Conservation (phyloP, 2,113 vertebrate species). For the Gnathonemus longibarbis region DNA sequence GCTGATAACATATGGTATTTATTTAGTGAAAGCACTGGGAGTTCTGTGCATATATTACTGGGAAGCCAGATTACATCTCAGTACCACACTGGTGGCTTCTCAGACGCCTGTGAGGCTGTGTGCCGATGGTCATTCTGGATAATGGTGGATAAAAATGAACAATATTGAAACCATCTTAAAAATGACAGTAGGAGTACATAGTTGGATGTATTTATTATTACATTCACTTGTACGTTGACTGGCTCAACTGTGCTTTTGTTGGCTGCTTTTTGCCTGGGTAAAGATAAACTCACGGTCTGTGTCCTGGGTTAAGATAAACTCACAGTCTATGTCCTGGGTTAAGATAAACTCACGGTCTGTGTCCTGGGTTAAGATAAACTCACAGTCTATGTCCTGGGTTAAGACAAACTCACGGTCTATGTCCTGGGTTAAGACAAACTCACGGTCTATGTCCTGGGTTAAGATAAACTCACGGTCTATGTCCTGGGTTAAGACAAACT, state of each 20-base stretch:
- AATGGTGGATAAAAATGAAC: neutral
- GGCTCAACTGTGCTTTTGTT: neutral
- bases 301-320: too few relatives aligned
- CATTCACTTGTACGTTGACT: neutral
- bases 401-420: neutral
- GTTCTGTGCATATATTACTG: neutral
- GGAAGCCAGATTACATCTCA: neutral
- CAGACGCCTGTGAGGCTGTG: neutral
- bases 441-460: neutral
- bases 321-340: neutral
- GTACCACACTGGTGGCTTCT: neutral
- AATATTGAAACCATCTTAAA: neutral
- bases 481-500: too few relatives aligned
- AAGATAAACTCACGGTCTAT: neutral
- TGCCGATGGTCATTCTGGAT: neutral
- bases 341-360: neutral
- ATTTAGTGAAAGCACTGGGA: neutral
- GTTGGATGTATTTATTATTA: neutral
- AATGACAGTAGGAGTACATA: neutral
- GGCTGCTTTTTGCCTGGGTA: neutral
- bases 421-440: neutral
- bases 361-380: neutral
- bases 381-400: neutral
- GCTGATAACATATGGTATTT: slow-evolving; percentile 3
- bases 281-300: neutral